These are phyloP conservation scores for Pelusios castaneus DNA, from an alignment of 2,113 vertebrate genomes.

Conservation along the genomic window DNA sequence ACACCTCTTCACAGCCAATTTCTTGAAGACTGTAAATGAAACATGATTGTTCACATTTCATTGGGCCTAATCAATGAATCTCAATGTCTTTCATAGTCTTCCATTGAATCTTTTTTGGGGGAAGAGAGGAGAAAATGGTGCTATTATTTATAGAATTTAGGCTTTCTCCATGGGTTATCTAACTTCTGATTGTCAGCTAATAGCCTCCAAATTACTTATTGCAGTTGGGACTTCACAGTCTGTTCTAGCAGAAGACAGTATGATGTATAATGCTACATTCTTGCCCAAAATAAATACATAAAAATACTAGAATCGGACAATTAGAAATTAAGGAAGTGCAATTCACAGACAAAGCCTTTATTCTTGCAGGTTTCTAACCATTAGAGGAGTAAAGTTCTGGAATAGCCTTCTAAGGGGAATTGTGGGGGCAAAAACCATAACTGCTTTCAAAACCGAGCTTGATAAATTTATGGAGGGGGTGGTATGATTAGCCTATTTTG, in stretches of 20 bases:
- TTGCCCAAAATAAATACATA: background rate
- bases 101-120: fast-evolving
- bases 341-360: background rate
- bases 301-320: background rate
- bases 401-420: no score
- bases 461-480: no score
- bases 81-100: background rate
- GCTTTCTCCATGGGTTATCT: constrained; percentile 6
- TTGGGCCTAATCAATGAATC: fast-evolving
- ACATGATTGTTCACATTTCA: background rate
- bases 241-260: background rate
- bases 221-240: background rate
- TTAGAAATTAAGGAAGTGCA: background rate
- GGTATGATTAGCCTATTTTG: no score
- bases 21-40: background rate
- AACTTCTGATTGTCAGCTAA: constrained; percentile 29
- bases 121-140: background rate
- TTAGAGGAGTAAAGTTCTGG: no score
- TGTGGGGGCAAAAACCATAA: no score
- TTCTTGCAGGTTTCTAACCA: no score
- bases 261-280: background rate
- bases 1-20: constrained; percentile 25
- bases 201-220: constrained; percentile 38
- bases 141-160: background rate
- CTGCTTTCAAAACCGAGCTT: no score